Conservation (phyloP, 1,140 invertebrate species). For the Drosophila littoralis region DNA sequence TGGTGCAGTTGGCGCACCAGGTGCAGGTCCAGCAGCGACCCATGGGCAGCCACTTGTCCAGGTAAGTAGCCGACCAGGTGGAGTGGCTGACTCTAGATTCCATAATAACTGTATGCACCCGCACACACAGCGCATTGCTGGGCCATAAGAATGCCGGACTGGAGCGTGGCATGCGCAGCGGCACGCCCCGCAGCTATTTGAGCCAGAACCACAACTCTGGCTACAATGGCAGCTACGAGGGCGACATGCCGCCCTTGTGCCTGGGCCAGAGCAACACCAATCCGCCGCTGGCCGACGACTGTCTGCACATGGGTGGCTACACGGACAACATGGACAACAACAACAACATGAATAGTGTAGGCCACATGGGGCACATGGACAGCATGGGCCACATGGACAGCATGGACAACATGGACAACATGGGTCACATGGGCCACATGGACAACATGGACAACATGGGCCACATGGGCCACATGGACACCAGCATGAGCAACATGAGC, state of each 20-base stretch:
- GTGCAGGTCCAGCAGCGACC: slow-evolving; percentile 33
- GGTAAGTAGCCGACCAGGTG: slow-evolving; percentile 14
- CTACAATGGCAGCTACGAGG: slow-evolving; percentile 23
- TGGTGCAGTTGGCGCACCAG: slow-evolving; percentile 32
- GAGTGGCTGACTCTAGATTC: too few relatives aligned
- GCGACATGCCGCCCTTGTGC: slow-evolving; percentile 11
- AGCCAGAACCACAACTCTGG: not conserved
- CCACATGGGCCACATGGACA: too few relatives aligned
- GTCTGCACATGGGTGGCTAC: not conserved
- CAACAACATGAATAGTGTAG: not conserved
- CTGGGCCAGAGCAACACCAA: not conserved
- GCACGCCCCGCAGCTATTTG: slow-evolving; percentile 5
- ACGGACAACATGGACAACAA: not conserved
- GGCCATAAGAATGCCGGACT: not conserved
- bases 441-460: too few relatives aligned
- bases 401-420: too few relatives aligned
- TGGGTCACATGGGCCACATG: not conserved
- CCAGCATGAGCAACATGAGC: too few relatives aligned
- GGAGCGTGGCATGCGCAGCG: slow-evolving; percentile 24
- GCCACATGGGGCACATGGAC: not conserved
- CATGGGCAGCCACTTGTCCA: not conserved
- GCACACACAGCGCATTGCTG: slow-evolving; percentile 12
- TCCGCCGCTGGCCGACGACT: not conserved
- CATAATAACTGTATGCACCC: not conserved
- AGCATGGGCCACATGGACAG: too few relatives aligned